Evolutionary conservation across 1,140 invertebrate species (phyloP).

Genomic region (Mylabris phalerata): DNA sequence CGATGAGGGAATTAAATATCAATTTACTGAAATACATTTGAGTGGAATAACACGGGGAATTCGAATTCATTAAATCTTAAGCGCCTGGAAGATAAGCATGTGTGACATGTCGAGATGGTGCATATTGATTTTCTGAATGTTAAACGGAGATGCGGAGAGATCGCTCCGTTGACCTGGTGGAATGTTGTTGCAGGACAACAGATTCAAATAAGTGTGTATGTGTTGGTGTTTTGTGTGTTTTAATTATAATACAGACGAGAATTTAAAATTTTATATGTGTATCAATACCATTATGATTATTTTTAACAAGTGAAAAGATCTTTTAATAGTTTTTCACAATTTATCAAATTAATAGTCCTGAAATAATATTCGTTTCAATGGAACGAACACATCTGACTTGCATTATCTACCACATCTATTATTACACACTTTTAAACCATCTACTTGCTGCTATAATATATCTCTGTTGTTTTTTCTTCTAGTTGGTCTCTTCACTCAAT

Average conservation of each 20-base stretch:
- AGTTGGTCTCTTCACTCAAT: too few relatives aligned
- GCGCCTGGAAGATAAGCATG: constrained; percentile 25
- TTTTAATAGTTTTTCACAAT: too few relatives aligned
- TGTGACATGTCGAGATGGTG: constrained; percentile 20
- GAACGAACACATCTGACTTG: too few relatives aligned
- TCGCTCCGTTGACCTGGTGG: constrained; percentile 21
- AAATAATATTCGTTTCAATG: too few relatives aligned
- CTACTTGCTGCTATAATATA: too few relatives aligned
- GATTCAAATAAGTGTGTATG: constrained; percentile 6
- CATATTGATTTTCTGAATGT: neutral
- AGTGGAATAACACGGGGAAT: constrained; percentile 26
- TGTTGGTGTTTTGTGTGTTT: neutral
- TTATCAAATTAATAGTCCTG: too few relatives aligned
- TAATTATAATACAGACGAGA: constrained; percentile 8
- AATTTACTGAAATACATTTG: constrained; percentile 34
- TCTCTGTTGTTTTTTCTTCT: too few relatives aligned
- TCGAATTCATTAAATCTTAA: constrained; percentile 32
- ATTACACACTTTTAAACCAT: too few relatives aligned
- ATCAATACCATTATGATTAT: too few relatives aligned
- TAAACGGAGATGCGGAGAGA: constrained; percentile 15
- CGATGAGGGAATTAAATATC: constrained; percentile 28
- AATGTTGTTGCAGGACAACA: constrained; percentile 25
- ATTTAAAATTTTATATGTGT: too few relatives aligned
- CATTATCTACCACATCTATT: too few relatives aligned
- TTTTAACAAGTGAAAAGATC: too few relatives aligned